Conservation (phyloP, 2,888 invertebrate species). For the Anthrax anthrax region DNA sequence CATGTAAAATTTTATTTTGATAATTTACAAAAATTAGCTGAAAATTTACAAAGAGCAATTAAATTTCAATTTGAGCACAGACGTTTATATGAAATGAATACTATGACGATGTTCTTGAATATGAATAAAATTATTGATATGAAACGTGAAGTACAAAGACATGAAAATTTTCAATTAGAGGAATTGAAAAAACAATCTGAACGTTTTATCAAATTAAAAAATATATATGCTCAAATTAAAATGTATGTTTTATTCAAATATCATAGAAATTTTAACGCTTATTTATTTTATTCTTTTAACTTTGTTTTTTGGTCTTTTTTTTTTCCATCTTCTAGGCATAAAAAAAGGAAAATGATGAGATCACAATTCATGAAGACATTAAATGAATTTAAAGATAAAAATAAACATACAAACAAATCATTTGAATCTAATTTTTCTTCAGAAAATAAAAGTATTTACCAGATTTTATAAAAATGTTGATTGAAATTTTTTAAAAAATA, state of each 20-base stretch:
- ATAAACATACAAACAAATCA: no score
- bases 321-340: no score
- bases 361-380: background rate
- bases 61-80: background rate
- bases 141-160: background rate
- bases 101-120: background rate
- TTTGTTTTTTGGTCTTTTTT: background rate
- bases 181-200: background rate
- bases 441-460: no score
- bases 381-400: no score
- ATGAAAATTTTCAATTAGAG: background rate
- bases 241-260: background rate
- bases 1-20: background rate
- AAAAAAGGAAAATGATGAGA: background rate
- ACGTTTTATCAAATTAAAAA: background rate
- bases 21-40: background rate
- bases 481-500: no score
- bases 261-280: background rate
- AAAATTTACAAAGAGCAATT: background rate
- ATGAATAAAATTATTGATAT: background rate
- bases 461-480: no score
- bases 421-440: no score
- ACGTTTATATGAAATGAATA: background rate
- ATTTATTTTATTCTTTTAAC: no score
- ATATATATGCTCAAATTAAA: background rate